Evolutionary conservation across 2,888 invertebrate genomes (phyloP).

Genomic region (Acanthosepion lycidas): DNA sequence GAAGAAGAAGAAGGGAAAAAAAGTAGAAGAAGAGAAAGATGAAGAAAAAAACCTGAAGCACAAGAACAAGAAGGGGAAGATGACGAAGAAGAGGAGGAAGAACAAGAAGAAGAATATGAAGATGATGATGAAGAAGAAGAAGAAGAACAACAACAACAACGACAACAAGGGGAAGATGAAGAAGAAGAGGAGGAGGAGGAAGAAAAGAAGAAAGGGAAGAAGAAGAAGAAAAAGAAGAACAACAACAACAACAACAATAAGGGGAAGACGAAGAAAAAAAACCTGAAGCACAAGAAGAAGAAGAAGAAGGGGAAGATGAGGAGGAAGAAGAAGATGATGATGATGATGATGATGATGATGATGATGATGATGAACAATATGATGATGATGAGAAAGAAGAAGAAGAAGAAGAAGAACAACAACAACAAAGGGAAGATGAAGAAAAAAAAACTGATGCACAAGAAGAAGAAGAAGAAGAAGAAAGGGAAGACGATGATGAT

Average conservation of each 20-base stretch:
- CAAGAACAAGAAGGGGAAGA: neutral
- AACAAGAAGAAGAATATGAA: conserved; percentile 40
- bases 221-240: conserved; percentile 49
- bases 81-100: neutral
- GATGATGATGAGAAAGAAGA: conserved; percentile 44
- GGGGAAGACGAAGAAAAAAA: conserved; percentile 43
- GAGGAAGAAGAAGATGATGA: conserved; percentile 38
- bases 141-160: neutral
- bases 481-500: neutral
- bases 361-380: neutral
- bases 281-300: neutral
- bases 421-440: too few species aligned
- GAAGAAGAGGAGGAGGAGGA: too few species aligned
- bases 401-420: conserved; percentile 45
- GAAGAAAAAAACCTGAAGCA: neutral
- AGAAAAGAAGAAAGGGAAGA: neutral
- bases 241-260: conserved; percentile 51
- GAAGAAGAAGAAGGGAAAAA: too few species aligned
- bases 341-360: neutral
- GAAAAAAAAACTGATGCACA: neutral
- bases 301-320: neutral
- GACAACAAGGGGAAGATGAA: neutral
- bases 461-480: neutral
- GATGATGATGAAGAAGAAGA: conserved; percentile 43
- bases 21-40: neutral